Percentiles rank a stretch among this genome's conserved stretches.
Conservation (phyloP, 2,888 invertebrate genomes). For the Metellina segmentata region DNA sequence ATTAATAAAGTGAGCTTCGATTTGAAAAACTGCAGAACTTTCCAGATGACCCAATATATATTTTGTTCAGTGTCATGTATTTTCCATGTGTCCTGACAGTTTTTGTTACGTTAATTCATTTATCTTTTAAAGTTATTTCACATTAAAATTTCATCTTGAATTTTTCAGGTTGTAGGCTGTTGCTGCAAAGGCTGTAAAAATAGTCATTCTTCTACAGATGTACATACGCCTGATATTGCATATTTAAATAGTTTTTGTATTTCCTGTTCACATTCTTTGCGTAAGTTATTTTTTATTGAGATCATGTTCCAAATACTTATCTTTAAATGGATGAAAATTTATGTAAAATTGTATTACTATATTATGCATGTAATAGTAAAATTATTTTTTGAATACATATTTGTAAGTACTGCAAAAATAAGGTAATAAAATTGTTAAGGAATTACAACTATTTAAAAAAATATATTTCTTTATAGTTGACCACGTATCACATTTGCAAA, state of each 20-base stretch:
- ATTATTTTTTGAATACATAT: background rate
- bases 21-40: no score
- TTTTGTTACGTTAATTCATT: background rate
- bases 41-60: no score
- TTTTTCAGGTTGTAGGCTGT: background rate
- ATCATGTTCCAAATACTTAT: no score
- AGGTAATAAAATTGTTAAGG: no score
- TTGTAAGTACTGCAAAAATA: background rate
- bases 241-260: background rate
- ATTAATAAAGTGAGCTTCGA: no score
- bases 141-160: background rate
- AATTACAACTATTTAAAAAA: background rate
- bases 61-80: no score
- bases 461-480: slow-evolving; percentile 17
- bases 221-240: background rate
- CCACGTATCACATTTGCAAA: slow-evolving; percentile 51
- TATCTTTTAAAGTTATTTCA: background rate
- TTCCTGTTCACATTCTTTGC: slow-evolving; percentile 13
- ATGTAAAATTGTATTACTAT: no score
- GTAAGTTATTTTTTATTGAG: background rate
- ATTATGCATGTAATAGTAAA: no score
- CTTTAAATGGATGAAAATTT: no score
- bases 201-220: background rate
- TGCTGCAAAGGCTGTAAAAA: slow-evolving; percentile 6
- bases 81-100: no score